These are phyloP conservation scores for Augiades crinisus DNA, from an alignment of 2,888 invertebrate genomes.

Conservation along the genomic window DNA sequence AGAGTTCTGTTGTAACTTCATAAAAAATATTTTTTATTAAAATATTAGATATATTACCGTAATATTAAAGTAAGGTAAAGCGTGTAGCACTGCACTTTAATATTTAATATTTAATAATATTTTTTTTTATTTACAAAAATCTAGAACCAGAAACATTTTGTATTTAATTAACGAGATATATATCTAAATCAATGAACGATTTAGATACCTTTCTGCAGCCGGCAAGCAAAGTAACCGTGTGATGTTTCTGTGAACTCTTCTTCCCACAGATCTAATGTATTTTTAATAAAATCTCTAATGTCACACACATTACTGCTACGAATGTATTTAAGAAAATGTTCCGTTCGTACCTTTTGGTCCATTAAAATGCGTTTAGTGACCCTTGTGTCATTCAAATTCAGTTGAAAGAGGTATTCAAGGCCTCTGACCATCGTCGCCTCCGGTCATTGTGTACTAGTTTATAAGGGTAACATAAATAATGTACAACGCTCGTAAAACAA, in stretches of 20 bases:
- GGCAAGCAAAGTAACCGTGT: background rate
- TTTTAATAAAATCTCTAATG: slow-evolving; percentile 35
- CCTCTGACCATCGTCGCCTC: slow-evolving; percentile 6
- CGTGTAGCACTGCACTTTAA: too few species aligned
- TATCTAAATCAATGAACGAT: too few species aligned
- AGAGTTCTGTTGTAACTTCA: too few species aligned
- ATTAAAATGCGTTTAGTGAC: slow-evolving; percentile 25
- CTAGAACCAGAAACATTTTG: too few species aligned
- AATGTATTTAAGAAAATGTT: slow-evolving; percentile 6
- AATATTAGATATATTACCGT: too few species aligned
- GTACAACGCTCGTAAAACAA: slow-evolving; percentile 5
- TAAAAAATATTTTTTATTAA: too few species aligned
- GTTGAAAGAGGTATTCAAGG: slow-evolving; percentile 20
- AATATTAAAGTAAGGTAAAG: too few species aligned
- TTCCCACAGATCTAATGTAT: slow-evolving; percentile 25
- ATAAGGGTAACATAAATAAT: slow-evolving; percentile 14
- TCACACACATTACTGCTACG: slow-evolving; percentile 1
- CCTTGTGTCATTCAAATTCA: slow-evolving; percentile 24
- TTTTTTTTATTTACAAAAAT: too few species aligned
- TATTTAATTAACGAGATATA: too few species aligned
- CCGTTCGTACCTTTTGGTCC: background rate
- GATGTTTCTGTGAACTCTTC: background rate
- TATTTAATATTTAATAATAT: too few species aligned
- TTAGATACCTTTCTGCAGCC: too few species aligned
- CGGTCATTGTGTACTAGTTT: slow-evolving; percentile 18